phyloP scores from a whole-genome alignment of 2,797 vertebrate genomes.

The Cossypha polioptera region DNA sequence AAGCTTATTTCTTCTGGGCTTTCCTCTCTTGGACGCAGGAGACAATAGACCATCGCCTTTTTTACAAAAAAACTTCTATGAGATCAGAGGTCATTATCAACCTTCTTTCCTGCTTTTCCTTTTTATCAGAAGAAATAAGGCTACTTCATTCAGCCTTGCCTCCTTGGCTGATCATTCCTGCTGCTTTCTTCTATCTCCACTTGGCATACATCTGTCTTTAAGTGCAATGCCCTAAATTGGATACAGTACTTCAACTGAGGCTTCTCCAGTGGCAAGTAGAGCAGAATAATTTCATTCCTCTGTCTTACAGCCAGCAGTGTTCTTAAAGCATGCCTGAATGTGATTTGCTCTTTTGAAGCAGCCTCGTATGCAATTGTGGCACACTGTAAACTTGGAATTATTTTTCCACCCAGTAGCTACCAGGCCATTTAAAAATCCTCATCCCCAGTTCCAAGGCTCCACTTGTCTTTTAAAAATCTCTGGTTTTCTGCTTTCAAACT shows the following conservation, averaged over 20 bases:
- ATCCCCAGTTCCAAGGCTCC: neutral
- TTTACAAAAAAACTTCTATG: neutral
- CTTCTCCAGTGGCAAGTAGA: constrained; percentile 34
- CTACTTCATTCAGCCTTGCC: neutral
- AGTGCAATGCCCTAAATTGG: neutral
- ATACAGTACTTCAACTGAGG: neutral
- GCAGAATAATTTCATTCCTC: constrained; percentile 54
- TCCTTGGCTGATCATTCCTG: neutral
- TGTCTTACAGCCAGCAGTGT: neutral
- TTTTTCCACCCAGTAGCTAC: neutral
- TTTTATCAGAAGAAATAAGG: neutral
- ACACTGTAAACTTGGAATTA: neutral
- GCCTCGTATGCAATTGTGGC: neutral
- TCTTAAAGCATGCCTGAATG: neutral
- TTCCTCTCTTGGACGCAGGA: neutral
- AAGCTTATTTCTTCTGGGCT: neutral
- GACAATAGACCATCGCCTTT: neutral
- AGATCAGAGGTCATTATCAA: neutral
- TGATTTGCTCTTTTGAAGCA: neutral
- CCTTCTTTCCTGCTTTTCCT: neutral
- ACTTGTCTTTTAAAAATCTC: neutral
- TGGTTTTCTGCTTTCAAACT: neutral
- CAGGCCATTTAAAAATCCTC: neutral
- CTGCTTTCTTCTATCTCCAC: neutral
- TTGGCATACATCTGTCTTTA: neutral